Evolutionary conservation across 2,113 vertebrate genomes (phyloP).

Genomic region (Martes martes): DNA sequence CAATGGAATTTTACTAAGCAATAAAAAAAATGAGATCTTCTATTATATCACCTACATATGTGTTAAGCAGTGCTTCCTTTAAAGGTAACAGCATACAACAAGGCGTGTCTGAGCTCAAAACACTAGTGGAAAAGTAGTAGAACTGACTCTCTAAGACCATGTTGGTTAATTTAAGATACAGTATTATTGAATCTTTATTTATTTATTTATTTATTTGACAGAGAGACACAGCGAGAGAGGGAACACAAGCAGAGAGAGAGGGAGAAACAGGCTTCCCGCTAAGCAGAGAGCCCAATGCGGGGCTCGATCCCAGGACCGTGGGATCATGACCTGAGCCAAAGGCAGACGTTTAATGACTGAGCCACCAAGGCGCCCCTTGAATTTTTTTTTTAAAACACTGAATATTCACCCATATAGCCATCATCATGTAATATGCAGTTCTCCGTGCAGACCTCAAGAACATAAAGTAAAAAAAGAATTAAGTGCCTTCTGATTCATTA

Average conservation of each 20-base stretch:
- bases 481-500: background rate
- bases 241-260: too few species aligned
- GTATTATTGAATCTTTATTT: background rate
- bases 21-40: background rate
- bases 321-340: too few species aligned
- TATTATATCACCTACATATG: background rate
- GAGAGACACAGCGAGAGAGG: too few species aligned
- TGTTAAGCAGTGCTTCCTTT: background rate
- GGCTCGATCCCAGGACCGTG: too few species aligned
- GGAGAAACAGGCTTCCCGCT: too few species aligned
- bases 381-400: background rate
- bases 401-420: background rate
- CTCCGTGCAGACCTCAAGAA: background rate
- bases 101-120: background rate
- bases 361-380: too few species aligned
- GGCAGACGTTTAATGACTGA: too few species aligned
- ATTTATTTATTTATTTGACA: too few species aligned
- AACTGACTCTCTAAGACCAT: background rate
- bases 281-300: too few species aligned
- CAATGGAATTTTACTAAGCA: background rate
- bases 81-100: background rate
- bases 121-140: background rate
- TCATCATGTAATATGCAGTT: background rate
- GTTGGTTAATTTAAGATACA: background rate
- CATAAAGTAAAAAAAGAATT: background rate